phyloP scores from a whole-genome alignment of 2,113 vertebrate species.

The Haliaeetus leucogaster region DNA sequence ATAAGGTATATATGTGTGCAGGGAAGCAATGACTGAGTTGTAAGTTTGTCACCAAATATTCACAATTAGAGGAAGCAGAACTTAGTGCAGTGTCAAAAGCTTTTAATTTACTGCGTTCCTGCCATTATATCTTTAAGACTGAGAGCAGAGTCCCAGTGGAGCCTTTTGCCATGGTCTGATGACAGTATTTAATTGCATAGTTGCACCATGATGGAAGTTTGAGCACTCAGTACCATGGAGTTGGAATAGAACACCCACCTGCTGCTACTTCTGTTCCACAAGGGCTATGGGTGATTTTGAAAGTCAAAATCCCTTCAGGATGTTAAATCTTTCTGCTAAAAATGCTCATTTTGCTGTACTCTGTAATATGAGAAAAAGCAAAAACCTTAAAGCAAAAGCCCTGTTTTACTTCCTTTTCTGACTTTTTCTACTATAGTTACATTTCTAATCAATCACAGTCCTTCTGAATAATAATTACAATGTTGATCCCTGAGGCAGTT shows the following conservation, averaged over 20 bases:
- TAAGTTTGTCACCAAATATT: not conserved
- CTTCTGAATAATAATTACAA: not conserved
- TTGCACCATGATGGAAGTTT: not conserved
- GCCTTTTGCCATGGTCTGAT: not conserved
- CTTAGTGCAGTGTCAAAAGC: not conserved
- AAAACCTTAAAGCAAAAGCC: not conserved
- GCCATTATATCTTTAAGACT: not conserved
- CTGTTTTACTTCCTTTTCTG: not conserved
- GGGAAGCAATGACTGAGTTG: not conserved
- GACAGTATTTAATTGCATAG: not conserved
- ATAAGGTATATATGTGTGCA: not conserved
- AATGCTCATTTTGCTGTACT: not conserved
- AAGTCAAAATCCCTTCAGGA: not conserved
- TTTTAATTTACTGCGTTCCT: not conserved
- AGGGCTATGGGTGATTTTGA: not conserved
- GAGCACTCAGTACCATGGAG: not conserved
- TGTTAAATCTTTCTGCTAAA: not conserved
- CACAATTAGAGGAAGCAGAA: slow-evolving; percentile 48
- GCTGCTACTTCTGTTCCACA: not conserved
- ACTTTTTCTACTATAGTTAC: not conserved
- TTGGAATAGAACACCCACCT: not conserved
- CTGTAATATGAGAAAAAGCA: not conserved
- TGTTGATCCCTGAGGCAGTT: slow-evolving; percentile 21
- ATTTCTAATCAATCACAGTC: slow-evolving; percentile 29
- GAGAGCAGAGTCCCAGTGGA: not conserved